phyloP scores from a whole-genome alignment of 2,113 vertebrate genomes.

The Phodopus roborovskii region DNA sequence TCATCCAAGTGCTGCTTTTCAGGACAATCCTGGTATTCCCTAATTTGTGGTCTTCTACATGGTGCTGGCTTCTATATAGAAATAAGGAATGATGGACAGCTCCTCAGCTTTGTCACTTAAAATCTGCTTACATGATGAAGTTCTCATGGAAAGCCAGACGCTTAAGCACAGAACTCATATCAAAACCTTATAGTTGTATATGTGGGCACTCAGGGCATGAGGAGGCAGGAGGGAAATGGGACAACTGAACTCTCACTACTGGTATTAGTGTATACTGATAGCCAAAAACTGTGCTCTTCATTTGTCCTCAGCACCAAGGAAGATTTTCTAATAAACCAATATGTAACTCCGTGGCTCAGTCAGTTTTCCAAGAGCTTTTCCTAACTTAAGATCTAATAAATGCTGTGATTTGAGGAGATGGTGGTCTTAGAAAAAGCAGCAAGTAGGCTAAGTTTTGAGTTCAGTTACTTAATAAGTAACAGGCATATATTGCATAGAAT shows the following conservation, averaged over 20 bases:
- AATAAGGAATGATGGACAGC: background rate
- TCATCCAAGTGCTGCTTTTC: background rate
- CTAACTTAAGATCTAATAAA: background rate
- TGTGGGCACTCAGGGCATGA: background rate
- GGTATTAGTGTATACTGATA: background rate
- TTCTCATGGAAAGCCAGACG: background rate
- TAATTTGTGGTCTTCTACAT: background rate
- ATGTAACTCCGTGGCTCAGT: background rate
- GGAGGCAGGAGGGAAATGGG: background rate
- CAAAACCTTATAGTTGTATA: background rate
- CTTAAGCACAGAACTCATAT: background rate
- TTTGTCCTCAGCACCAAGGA: background rate
- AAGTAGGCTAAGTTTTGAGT: background rate
- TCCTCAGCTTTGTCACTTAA: background rate
- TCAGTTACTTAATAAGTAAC: background rate
- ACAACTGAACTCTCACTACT: background rate
- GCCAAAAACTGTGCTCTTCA: background rate
- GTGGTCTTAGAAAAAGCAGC: background rate
- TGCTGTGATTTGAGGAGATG: background rate
- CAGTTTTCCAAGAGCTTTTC: background rate
- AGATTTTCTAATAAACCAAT: background rate
- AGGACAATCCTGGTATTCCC: background rate
- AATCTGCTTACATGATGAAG: background rate
- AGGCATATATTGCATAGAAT: background rate
- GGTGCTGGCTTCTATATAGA: background rate